Evolutionary conservation across 2,797 vertebrate species (phyloP).

Genomic region (Ctenochaetus hawaiiensis): DNA sequence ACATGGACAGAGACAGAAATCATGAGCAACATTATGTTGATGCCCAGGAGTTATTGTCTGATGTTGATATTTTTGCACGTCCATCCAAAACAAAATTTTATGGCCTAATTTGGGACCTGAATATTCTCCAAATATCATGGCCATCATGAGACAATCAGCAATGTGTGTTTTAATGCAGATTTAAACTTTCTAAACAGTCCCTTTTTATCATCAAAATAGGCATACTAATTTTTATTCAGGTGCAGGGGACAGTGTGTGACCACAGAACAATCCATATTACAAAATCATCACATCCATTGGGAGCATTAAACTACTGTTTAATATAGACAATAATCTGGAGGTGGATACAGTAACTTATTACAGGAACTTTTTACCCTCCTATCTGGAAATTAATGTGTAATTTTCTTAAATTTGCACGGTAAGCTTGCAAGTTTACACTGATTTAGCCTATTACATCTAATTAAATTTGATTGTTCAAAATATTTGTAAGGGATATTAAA

Average conservation of each 20-base stretch:
- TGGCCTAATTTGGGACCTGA: neutral
- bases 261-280: neutral
- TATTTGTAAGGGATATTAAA: neutral
- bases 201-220: neutral
- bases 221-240: neutral
- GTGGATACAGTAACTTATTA: neutral
- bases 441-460: neutral
- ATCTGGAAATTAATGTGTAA: neutral
- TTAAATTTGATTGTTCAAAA: neutral
- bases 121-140: neutral
- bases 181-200: neutral
- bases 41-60: neutral
- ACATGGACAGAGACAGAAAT: neutral
- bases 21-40: neutral
- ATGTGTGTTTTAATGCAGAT: neutral
- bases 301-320: neutral
- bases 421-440: neutral
- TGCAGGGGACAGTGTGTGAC: neutral
- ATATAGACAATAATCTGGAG: no score
- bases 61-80: slow-evolving; percentile 4
- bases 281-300: neutral
- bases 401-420: neutral
- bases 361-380: neutral
- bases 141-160: neutral
- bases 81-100: neutral